Conservation (phyloP, 2,888 invertebrate genomes). For the Noctua comes region DNA sequence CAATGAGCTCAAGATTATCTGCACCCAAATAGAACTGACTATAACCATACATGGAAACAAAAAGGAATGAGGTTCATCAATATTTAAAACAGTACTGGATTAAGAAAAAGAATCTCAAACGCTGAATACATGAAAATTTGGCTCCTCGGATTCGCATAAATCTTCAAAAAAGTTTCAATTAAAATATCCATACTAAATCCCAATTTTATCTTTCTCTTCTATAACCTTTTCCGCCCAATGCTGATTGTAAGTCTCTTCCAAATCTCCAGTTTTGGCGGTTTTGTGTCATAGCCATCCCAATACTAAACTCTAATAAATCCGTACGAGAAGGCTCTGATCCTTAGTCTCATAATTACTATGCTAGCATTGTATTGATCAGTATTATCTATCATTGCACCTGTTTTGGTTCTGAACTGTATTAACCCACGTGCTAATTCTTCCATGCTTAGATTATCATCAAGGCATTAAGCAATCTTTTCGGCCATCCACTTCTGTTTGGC, state of each 20-base stretch:
- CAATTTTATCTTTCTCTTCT: not conserved
- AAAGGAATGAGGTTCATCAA: not conserved
- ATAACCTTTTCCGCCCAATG: not conserved
- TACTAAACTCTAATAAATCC: not conserved
- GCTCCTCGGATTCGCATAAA: not conserved
- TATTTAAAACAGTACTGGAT: not conserved
- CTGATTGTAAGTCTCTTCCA: not conserved
- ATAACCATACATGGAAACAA: not conserved
- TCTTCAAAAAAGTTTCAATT: not conserved
- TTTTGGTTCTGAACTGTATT: not conserved
- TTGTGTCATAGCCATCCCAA: not conserved
- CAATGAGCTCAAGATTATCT: slow-evolving; percentile 11
- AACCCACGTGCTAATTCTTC: no score
- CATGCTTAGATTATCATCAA: not conserved
- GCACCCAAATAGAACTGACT: not conserved
- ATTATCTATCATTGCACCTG: not conserved
- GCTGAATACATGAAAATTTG: not conserved
- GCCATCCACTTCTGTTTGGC: slow-evolving; percentile 28
- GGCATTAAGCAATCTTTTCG: not conserved
- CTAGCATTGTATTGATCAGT: not conserved
- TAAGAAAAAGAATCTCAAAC: not conserved
- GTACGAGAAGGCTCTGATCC: not conserved
- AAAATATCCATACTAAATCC: not conserved
- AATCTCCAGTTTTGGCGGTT: not conserved
- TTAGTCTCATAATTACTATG: not conserved